Evolutionary conservation across 2,797 vertebrate genomes (phyloP).

Genomic region (Euphonia xanthogaster): DNA sequence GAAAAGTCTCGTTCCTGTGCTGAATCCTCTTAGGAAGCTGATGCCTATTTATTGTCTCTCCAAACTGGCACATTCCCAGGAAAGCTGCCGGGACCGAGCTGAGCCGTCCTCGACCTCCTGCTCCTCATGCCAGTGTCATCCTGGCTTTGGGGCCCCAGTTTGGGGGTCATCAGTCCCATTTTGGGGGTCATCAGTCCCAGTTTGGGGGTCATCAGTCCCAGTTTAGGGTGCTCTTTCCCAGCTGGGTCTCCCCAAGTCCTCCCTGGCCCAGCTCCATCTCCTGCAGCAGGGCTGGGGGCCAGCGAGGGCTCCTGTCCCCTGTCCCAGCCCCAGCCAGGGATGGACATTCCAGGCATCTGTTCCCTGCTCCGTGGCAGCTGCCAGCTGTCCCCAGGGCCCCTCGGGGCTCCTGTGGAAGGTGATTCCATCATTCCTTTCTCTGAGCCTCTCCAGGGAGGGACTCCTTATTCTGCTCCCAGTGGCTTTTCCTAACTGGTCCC

Average conservation of each 20-base stretch:
- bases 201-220: background rate
- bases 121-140: rapidly evolving
- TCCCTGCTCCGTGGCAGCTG: background rate
- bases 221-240: background rate
- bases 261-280: background rate
- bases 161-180: background rate
- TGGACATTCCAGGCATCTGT: background rate
- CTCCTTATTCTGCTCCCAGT: rapidly evolving
- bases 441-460: rapidly evolving
- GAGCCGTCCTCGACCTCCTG: background rate
- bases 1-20: background rate
- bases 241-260: background rate
- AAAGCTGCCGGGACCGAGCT: rapidly evolving
- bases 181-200: background rate
- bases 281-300: background rate
- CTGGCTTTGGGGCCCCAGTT: background rate
- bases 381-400: background rate
- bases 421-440: rapidly evolving
- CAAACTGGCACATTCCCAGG: background rate
- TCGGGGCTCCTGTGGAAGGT: background rate
- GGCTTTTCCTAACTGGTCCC: background rate
- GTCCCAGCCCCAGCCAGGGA: background rate
- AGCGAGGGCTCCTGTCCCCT: background rate
- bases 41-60: background rate
- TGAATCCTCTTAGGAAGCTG: background rate